Evolutionary conservation across 2,113 vertebrate genomes (phyloP).

Genomic region (Felis chaus): DNA sequence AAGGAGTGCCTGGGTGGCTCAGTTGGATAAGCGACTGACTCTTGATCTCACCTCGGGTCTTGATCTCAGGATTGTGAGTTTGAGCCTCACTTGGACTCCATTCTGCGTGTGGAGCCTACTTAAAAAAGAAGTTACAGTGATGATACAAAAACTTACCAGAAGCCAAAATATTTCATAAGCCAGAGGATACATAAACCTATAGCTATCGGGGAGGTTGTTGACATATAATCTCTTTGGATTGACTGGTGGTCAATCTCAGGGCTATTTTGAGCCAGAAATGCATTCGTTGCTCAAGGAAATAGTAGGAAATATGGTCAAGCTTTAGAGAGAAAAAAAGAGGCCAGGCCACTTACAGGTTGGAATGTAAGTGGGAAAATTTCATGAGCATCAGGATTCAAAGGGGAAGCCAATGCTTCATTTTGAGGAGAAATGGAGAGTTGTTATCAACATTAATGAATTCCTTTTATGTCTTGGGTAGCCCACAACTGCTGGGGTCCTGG

Average conservation of each 20-base stretch:
- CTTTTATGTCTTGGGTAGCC: not conserved
- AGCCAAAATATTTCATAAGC: not conserved
- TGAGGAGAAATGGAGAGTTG: not conserved
- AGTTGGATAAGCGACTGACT: too few relatives aligned
- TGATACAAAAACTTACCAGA: not conserved
- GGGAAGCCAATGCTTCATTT: not conserved
- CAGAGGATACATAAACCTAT: not conserved
- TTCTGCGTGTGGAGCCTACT: too few relatives aligned
- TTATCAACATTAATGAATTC: not conserved
- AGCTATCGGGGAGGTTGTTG: not conserved
- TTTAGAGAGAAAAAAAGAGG: not conserved
- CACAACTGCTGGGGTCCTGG: not conserved
- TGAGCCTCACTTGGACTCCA: too few relatives aligned
- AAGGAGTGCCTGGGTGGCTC: too few relatives aligned
- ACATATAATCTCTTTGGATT: not conserved
- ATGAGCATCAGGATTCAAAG: constrained; percentile 31
- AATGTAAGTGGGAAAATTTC: not conserved
- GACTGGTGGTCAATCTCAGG: not conserved
- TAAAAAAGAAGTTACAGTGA: not conserved
- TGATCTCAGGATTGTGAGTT: too few relatives aligned
- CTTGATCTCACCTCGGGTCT: too few relatives aligned
- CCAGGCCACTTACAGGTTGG: not conserved
- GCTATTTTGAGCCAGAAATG: not conserved
- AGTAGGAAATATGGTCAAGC: not conserved
- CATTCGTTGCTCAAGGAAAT: not conserved